A percentile compares a stretch with the other conserved stretches of the same genome.
These are phyloP conservation scores for Ladona fulva DNA, from an alignment of 1,140 invertebrate genomes.

Conservation along the genomic window DNA sequence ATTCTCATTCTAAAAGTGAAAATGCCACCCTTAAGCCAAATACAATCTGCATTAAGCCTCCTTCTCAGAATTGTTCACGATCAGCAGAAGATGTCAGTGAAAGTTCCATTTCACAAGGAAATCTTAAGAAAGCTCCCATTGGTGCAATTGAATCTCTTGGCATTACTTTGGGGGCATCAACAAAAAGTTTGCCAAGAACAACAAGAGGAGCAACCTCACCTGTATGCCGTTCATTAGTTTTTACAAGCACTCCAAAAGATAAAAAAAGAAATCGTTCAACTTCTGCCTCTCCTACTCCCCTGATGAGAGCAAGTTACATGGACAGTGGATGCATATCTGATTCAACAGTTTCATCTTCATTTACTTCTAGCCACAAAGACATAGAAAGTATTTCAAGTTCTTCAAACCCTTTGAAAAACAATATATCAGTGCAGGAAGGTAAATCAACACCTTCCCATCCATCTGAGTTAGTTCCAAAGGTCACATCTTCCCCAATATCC, in stretches of 20 bases:
- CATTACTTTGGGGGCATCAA: background rate
- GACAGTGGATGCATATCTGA: background rate
- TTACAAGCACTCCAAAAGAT: background rate
- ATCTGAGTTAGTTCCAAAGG: background rate
- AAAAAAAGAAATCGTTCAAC: background rate
- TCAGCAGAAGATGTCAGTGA: background rate
- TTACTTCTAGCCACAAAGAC: background rate
- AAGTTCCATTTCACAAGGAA: background rate
- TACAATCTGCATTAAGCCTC: background rate
- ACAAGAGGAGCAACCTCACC: background rate
- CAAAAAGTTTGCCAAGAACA: background rate
- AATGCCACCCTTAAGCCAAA: background rate
- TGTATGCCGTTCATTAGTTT: background rate
- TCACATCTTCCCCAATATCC: background rate
- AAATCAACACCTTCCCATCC: background rate
- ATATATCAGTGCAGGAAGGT: no score
- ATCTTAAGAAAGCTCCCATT: background rate
- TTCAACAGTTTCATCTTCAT: background rate
- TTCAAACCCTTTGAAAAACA: background rate
- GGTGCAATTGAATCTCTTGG: background rate
- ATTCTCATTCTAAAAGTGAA: background rate
- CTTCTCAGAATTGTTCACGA: background rate
- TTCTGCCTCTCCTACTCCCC: conserved; percentile 4
- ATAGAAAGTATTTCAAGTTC: background rate
- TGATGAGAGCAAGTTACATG: conserved; percentile 11